Percentiles rank a stretch among this genome's conserved stretches.
Evolutionary conservation across 2,888 invertebrate genomes (phyloP).

Genomic region (Lasius fuliginosus): DNA sequence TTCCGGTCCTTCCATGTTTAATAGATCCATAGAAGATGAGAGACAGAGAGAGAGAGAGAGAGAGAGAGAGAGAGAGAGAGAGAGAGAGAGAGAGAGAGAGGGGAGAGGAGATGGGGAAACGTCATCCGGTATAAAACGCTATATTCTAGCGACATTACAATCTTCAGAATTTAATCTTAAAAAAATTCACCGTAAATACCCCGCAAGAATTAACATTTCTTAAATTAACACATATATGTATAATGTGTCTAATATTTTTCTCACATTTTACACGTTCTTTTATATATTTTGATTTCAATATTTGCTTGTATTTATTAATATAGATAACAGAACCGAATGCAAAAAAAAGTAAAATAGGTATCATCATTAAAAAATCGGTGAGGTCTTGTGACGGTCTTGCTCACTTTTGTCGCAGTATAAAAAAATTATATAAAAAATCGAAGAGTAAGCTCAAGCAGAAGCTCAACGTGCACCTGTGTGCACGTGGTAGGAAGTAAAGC

Average conservation of each 20-base stretch:
- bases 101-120: slow-evolving; percentile 44
- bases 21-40: slow-evolving; percentile 54
- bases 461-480: slow-evolving; percentile 77
- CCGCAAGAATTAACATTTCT: background rate
- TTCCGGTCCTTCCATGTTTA: slow-evolving; percentile 58
- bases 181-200: background rate
- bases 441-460: background rate
- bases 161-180: slow-evolving; percentile 24
- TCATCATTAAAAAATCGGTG: background rate
- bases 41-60: slow-evolving; percentile 20
- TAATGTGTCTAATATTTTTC: background rate
- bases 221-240: background rate
- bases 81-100: slow-evolving; percentile 23
- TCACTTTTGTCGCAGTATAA: background rate
- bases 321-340: background rate
- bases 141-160: slow-evolving; percentile 17
- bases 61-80: slow-evolving; percentile 43
- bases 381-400: background rate
- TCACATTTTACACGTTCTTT: background rate
- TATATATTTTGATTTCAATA: background rate
- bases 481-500: slow-evolving; percentile 84
- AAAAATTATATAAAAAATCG: background rate
- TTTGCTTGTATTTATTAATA: background rate
- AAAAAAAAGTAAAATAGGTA: background rate
- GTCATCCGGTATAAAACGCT: slow-evolving; percentile 44